Conservation (phyloP, 1,140 invertebrate genomes). For the Pectinophora gossypiella region DNA sequence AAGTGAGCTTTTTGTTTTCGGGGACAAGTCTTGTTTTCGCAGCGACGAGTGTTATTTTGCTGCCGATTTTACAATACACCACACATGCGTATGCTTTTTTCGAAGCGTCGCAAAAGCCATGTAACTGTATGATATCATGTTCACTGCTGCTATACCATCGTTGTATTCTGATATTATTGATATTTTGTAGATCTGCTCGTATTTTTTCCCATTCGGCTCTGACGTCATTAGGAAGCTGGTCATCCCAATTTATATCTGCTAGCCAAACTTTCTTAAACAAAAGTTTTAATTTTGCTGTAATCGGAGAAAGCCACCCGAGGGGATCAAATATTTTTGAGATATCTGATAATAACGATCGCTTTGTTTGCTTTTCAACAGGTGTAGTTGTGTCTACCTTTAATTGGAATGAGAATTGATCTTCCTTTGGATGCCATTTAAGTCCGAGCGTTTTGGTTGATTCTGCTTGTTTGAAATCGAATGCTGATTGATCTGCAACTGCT, state of each 20-base stretch:
- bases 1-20: slow-evolving; percentile 9
- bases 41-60: slow-evolving; percentile 9
- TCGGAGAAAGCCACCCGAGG: neutral
- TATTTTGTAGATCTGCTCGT: neutral
- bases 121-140: neutral
- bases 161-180: neutral
- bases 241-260: neutral
- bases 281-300: neutral
- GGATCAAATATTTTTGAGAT: neutral
- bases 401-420: slow-evolving; percentile 11
- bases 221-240: neutral
- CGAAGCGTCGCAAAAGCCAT: neutral
- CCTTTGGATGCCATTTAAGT: slow-evolving; percentile 14
- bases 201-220: neutral
- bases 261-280: neutral
- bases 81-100: neutral
- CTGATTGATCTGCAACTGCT: neutral
- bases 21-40: slow-evolving; percentile 16
- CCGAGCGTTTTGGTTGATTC: slow-evolving; percentile 18
- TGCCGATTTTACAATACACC: slow-evolving; percentile 23
- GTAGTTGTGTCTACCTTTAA: neutral
- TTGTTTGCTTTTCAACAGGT: neutral
- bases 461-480: slow-evolving; percentile 2
- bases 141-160: neutral
- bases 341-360: neutral